A percentile compares a stretch with the other conserved stretches of the same genome.
Evolutionary conservation across 2,888 invertebrate species (phyloP).

Genomic region (Leptura quadrifasciata): DNA sequence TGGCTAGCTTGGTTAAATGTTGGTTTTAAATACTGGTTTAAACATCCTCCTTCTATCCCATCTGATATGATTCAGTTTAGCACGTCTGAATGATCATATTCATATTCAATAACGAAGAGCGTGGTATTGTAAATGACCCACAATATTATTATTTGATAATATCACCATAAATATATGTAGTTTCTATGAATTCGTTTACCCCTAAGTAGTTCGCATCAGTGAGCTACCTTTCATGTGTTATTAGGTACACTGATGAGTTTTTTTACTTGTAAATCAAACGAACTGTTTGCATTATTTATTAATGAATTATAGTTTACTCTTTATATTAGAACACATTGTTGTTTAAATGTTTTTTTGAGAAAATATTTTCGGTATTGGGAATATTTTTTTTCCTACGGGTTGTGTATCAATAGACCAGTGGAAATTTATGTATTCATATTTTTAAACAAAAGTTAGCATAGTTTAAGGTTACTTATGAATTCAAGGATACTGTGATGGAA

Average conservation of each 20-base stretch:
- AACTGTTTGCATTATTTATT: conserved; percentile 45
- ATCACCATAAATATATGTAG: conserved; percentile 56
- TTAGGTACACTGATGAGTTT: conserved; percentile 48
- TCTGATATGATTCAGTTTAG: conserved; percentile 62
- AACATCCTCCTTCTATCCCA: conserved; percentile 62
- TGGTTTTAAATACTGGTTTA: conserved; percentile 46
- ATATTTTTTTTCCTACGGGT: no score
- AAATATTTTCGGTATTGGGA: neutral
- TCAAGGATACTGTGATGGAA: neutral
- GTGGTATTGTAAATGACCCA: conserved; percentile 58
- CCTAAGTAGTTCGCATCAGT: conserved; percentile 49
- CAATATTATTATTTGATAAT: conserved; percentile 55
- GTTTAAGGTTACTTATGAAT: neutral
- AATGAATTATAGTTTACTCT: conserved; percentile 22
- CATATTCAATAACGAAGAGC: conserved; percentile 59
- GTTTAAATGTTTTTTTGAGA: conserved; percentile 21
- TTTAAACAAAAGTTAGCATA: neutral
- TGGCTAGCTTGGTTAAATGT: conserved; percentile 43
- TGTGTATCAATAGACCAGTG: no score
- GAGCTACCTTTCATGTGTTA: conserved; percentile 23
- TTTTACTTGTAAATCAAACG: conserved; percentile 46
- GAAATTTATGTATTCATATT: neutral
- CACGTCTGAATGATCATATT: conserved; percentile 62
- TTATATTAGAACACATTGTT: conserved; percentile 11
- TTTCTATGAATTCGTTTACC: conserved; percentile 49